Evolutionary conservation across 2,113 vertebrate genomes (phyloP).

Genomic region (Nycticebus coucang): DNA sequence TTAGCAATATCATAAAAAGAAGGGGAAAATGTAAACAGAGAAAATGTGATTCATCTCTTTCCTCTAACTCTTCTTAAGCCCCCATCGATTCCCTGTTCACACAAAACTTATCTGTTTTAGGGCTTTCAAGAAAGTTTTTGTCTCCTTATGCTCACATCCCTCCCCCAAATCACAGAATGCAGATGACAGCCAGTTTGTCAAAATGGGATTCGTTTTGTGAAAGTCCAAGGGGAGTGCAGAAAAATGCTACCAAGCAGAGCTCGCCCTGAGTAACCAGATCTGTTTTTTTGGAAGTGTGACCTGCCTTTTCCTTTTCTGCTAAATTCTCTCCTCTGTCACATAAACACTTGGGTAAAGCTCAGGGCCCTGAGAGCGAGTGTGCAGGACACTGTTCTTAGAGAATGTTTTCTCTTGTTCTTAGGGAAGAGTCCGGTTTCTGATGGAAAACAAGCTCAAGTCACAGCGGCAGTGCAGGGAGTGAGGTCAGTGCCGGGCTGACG

Average conservation of each 20-base stretch:
- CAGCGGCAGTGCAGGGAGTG: background rate
- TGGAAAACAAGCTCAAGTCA: conserved; percentile 64
- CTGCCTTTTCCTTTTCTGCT: conserved; percentile 27
- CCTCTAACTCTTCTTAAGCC: background rate
- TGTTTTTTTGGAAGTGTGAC: conserved; percentile 30
- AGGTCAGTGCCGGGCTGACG: conserved; percentile 64
- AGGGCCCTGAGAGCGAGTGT: background rate
- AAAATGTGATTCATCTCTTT: background rate
- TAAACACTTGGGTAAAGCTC: background rate
- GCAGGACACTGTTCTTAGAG: background rate
- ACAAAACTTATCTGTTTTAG: background rate
- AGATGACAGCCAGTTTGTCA: background rate
- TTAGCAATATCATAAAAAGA: background rate
- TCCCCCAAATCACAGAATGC: background rate
- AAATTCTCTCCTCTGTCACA: conserved; percentile 8
- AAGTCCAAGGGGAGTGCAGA: conserved; percentile 3
- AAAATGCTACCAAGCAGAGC: background rate
- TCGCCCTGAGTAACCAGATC: background rate
- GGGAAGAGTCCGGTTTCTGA: conserved; percentile 27
- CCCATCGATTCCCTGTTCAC: background rate
- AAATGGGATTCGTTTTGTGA: background rate
- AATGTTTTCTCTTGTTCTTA: conserved; percentile 5
- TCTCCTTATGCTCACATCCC: background rate
- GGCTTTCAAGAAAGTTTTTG: background rate
- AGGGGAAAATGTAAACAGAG: background rate